Evolutionary conservation across 2,113 vertebrate species (phyloP), one percentile per base, ranked within the genome.

Genomic region (Gobio gobio): DNA sequence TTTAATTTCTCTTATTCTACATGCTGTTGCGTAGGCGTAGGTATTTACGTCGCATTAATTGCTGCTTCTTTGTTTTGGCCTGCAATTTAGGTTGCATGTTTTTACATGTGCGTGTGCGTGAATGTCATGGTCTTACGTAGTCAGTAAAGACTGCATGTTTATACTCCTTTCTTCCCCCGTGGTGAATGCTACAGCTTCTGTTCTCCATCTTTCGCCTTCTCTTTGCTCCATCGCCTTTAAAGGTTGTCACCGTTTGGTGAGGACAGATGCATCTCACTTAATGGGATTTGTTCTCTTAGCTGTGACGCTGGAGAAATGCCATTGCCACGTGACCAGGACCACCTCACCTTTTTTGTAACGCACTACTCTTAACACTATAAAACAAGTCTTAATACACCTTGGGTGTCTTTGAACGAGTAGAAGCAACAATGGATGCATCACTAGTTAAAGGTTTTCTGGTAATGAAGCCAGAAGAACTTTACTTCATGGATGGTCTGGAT

Each of bases 161-260:
- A 94, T 75, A 89, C 87, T 89, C 89, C 77, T 79, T 70, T 16
- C 29, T 82, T 86, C 91, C 89, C 88, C 79, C 82, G 89, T 77
- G 91, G 43, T 93, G 93, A 92, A 92, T 91, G 89, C 90, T 90
- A 70, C 88, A 83, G 86, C 78, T 87, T 93, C 93, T 94, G 92
- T 92, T 85, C 89, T 88, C 85, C 89, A 89, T 94, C 91, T 91
- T 72, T 88, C 87, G 84, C 85, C 75, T 79, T 88, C 79, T 87
- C 79, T 88, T 86, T 91, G 84, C 86, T 85, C 59, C 59, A 87
- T 90, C 58, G 85, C 93, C 94, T 95, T 94, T 94, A 94, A 94
- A 93, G 93, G 93, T 74, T 80, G 83, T 91, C 86, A 89, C 85
- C 85, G 70, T 87, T 87, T 88, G 86, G 78, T 80, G 89, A 75